Evolutionary conservation across 2,797 vertebrate species (phyloP).

Genomic region (Sebastiscus tertius): DNA sequence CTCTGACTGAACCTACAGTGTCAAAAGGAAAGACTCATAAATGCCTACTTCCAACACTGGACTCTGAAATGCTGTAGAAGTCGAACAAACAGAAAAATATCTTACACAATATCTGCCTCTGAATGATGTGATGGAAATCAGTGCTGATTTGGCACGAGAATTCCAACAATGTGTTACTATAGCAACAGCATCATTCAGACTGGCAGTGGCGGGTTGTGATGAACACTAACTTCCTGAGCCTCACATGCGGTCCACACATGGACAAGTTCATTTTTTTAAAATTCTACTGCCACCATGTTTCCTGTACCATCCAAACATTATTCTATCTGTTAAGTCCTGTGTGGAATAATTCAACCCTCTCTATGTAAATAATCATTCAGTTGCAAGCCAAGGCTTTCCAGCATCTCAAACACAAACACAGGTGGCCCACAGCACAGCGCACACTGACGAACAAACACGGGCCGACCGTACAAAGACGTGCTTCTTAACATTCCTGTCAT

Average conservation of each 20-base stretch:
- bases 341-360: conserved; percentile 25
- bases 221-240: conserved; percentile 37
- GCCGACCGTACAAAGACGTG: conserved; percentile 31
- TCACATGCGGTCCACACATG: neutral
- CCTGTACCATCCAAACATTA: conserved; percentile 5
- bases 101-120: neutral
- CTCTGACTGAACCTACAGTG: conserved; percentile 1
- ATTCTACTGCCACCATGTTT: conserved; percentile 1
- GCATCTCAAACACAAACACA: conserved; percentile 38
- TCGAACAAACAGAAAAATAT: neutral
- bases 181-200: conserved; percentile 46
- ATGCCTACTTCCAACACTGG: conserved; percentile 2
- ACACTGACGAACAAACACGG: conserved; percentile 52
- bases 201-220: neutral
- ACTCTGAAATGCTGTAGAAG: conserved; percentile 28
- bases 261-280: neutral
- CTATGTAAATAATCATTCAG: conserved; percentile 30
- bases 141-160: conserved; percentile 9
- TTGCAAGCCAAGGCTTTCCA: conserved; percentile 18
- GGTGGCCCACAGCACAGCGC: conserved; percentile 17
- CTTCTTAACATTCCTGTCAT: conserved; percentile 60
- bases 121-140: conserved; percentile 14
- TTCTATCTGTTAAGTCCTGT: neutral
- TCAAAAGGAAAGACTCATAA: conserved; percentile 3
- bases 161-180: conserved; percentile 40